Evolutionary conservation across 2,888 invertebrate species (phyloP).

Genomic region (Drosophila hamatofila): DNA sequence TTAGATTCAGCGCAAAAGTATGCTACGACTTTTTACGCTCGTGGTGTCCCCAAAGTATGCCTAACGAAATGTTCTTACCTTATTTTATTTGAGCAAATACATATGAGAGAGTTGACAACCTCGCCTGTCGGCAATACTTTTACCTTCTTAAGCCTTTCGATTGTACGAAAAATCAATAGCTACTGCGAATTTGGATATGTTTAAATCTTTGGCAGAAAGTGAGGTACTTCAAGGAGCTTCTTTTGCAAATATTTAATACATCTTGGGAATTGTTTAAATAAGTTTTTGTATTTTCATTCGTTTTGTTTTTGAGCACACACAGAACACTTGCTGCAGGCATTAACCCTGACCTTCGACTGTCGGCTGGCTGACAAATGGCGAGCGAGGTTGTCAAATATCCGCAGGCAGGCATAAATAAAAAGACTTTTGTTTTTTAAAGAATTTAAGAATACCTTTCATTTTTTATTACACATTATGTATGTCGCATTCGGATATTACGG

Average conservation of each 20-base stretch:
- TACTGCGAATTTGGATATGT: neutral
- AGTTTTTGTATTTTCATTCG: neutral
- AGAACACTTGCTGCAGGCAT: constrained; percentile 22
- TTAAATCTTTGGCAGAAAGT: neutral
- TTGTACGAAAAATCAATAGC: constrained; percentile 50
- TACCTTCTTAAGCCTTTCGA: constrained; percentile 12
- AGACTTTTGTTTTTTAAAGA: constrained; percentile 63
- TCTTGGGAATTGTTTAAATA: neutral
- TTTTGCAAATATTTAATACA: neutral
- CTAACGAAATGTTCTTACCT: constrained; percentile 27
- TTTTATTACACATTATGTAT: constrained; percentile 71
- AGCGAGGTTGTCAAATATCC: constrained; percentile 31
- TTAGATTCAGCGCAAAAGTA: constrained; percentile 28
- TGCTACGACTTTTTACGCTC: constrained; percentile 24
- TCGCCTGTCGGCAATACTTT: constrained; percentile 12
- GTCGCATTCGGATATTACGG: constrained; percentile 35
- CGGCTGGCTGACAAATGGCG: neutral
- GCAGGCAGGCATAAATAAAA: constrained; percentile 35
- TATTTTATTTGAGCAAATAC: neutral
- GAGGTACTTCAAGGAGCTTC: neutral
- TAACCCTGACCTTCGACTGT: constrained; percentile 35
- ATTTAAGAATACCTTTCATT: constrained; percentile 74
- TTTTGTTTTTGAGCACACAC: neutral
- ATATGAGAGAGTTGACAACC: constrained; percentile 36
- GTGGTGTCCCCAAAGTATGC: constrained; percentile 37